phyloP scores from a whole-genome alignment of 2,113 vertebrate genomes.

The Galemys pyrenaicus region DNA sequence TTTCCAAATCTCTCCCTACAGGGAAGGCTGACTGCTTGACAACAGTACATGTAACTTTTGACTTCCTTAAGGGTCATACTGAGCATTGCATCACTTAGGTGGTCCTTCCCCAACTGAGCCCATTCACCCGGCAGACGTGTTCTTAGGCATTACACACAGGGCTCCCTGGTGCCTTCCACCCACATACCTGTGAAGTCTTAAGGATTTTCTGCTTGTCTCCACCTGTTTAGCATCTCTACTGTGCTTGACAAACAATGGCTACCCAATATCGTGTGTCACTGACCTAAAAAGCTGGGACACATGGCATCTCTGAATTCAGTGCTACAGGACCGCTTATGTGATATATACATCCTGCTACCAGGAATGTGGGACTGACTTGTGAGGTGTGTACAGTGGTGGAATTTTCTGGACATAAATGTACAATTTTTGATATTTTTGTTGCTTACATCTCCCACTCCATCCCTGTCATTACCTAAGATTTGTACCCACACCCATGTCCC shows the following conservation, averaged over 20 bases:
- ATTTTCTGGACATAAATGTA: neutral
- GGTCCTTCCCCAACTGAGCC: neutral
- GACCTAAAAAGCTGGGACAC: too few relatives aligned
- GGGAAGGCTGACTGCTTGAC: neutral
- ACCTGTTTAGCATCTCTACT: neutral
- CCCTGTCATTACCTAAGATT: neutral
- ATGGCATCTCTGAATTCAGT: neutral
- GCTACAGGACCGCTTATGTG: too few relatives aligned
- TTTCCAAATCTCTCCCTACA: neutral
- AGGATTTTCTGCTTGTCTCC: neutral
- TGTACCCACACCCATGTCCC: rapidly evolving
- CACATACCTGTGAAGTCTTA: too few relatives aligned
- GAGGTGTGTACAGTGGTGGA: neutral
- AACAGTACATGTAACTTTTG: neutral
- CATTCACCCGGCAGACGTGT: neutral
- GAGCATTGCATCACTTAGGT: neutral
- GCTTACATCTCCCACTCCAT: neutral
- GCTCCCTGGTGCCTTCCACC: too few relatives aligned
- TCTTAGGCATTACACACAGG: rapidly evolving
- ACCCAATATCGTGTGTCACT: neutral
- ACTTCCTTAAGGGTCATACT: neutral
- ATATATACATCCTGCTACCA: neutral
- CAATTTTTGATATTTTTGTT: neutral
- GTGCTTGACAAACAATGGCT: neutral
- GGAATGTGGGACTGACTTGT: neutral